Evolutionary conservation across 2,888 invertebrate genomes (phyloP).

Genomic region (Polyommatus iphigenia): DNA sequence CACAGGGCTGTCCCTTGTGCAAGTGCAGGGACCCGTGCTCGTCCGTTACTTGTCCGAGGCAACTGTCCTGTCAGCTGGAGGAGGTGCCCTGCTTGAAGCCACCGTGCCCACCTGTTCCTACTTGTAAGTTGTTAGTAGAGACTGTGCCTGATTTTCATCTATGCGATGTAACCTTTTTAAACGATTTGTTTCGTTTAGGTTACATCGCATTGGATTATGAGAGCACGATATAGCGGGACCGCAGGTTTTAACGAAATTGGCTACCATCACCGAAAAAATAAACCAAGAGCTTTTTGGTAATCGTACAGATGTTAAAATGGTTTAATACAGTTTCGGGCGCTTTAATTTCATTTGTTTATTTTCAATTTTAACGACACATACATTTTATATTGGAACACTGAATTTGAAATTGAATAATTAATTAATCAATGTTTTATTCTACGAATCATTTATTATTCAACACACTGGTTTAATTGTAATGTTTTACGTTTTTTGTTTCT

Average conservation of each 20-base stretch:
- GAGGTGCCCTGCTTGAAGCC: constrained; percentile 88
- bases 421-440: background rate
- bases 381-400: background rate
- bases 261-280: no score
- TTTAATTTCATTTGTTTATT: background rate
- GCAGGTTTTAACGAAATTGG: no score
- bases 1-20: constrained; percentile 88
- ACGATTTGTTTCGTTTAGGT: background rate
- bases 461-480: background rate
- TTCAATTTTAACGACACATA: constrained; percentile 2
- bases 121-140: constrained; percentile 76
- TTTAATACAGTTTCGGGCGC: background rate
- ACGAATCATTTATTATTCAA: background rate
- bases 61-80: constrained; percentile 87
- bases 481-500: background rate
- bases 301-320: background rate
- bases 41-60: constrained; percentile 86
- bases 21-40: constrained; percentile 91
- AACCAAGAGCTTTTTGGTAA: background rate
- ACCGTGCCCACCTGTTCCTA: constrained; percentile 92
- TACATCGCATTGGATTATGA: background rate
- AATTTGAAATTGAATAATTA: background rate
- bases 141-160: background rate
- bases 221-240: no score
- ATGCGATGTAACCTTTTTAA: background rate